Evolutionary conservation across 1,140 invertebrate species (phyloP).

Genomic region (Tigriopus japonicus): DNA sequence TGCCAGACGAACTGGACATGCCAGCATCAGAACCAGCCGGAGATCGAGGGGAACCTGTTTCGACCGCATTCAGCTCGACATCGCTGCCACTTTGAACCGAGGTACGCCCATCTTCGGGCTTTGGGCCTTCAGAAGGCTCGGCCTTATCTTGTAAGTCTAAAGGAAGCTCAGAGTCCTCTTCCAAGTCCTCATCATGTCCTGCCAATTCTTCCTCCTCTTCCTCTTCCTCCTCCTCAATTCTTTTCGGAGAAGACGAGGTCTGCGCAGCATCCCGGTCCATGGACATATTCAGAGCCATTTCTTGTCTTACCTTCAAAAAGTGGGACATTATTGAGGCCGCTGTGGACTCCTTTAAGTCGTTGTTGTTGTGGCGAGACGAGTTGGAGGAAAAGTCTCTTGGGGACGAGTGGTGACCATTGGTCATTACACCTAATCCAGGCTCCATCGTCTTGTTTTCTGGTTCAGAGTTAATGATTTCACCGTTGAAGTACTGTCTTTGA

Average conservation of each 20-base stretch:
- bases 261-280: slow-evolving; percentile 28
- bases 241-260: slow-evolving; percentile 15
- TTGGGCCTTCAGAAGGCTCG: slow-evolving; percentile 1
- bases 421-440: slow-evolving; percentile 8
- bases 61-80: neutral
- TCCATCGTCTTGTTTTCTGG: slow-evolving; percentile 12
- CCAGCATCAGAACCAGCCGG: slow-evolving; percentile 14
- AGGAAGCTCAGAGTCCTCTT: slow-evolving; percentile 30
- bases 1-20: slow-evolving; percentile 15
- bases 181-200: slow-evolving; percentile 27
- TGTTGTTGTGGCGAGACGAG: slow-evolving; percentile 19
- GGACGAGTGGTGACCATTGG: slow-evolving; percentile 14
- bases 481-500: slow-evolving; percentile 10
- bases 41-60: slow-evolving; percentile 6
- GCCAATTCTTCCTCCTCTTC: slow-evolving; percentile 34
- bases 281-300: slow-evolving; percentile 12
- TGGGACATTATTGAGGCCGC: slow-evolving; percentile 25
- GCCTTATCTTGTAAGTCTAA: slow-evolving; percentile 27
- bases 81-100: slow-evolving; percentile 22
- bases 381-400: slow-evolving; percentile 17
- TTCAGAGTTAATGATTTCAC: slow-evolving; percentile 15
- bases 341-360: slow-evolving; percentile 23
- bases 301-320: slow-evolving; percentile 18
- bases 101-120: slow-evolving; percentile 26
- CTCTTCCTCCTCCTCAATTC: slow-evolving; percentile 34